These are phyloP conservation scores for Cichlasoma orientale DNA, from an alignment of 2,797 vertebrate species.

Conservation along the genomic window DNA sequence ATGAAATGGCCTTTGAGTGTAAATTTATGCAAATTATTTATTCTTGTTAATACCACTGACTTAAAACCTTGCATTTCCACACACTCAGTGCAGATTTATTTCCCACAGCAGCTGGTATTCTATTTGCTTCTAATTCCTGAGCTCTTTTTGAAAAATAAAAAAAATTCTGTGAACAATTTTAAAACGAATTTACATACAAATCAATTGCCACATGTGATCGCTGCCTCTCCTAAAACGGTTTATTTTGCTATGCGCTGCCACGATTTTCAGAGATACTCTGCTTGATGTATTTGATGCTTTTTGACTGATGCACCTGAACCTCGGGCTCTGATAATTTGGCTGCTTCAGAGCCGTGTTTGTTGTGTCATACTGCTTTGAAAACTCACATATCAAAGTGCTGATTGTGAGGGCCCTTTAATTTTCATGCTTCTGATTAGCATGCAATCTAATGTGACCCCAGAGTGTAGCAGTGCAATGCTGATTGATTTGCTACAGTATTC, in stretches of 20 bases:
- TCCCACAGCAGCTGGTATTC: background rate
- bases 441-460: background rate
- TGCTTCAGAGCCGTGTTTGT: slow-evolving; percentile 1
- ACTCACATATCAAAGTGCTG: slow-evolving; percentile 38
- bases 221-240: background rate
- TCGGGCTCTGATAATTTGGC: background rate
- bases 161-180: background rate
- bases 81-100: background rate
- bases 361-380: slow-evolving; percentile 21
- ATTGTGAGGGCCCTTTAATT: slow-evolving; percentile 27
- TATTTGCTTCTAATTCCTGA: background rate
- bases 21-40: too few relatives aligned
- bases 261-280: slow-evolving; percentile 7
- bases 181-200: background rate
- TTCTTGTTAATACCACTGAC: background rate
- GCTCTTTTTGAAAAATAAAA: background rate
- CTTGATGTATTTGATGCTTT: slow-evolving; percentile 2
- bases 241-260: background rate
- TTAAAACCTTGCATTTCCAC: background rate
- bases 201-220: background rate
- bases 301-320: slow-evolving; percentile 35
- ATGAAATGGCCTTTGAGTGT: background rate
- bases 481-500: slow-evolving; percentile 13
- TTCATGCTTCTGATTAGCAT: slow-evolving; percentile 28
- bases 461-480: background rate